Percentiles rank a stretch among this genome's conserved stretches.
These are phyloP conservation scores for Philereme vetulata DNA, from an alignment of 2,888 invertebrate species.

Conservation along the genomic window DNA sequence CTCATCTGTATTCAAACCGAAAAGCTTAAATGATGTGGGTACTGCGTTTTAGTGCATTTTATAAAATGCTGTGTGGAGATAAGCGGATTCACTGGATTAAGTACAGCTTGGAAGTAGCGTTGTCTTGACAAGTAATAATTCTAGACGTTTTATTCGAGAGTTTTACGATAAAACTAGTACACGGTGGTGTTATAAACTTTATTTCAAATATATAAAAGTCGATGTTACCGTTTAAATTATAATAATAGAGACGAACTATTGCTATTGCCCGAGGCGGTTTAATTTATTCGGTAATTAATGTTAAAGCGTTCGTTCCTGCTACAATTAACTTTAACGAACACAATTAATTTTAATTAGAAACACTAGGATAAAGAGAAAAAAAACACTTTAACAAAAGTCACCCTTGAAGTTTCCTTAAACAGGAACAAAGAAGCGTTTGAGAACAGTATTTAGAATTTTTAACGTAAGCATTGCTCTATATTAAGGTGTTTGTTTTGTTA, in stretches of 20 bases:
- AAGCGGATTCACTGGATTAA: slow-evolving; percentile 23
- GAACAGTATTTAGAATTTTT: slow-evolving; percentile 1
- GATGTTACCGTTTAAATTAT: slow-evolving; percentile 34
- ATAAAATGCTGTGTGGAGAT: slow-evolving; percentile 28
- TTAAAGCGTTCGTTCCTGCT: slow-evolving; percentile 55
- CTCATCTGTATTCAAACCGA: slow-evolving; percentile 56
- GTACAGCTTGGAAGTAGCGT: slow-evolving; percentile 1
- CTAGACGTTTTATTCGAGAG: neutral
- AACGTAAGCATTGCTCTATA: no score
- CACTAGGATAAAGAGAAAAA: slow-evolving; percentile 52
- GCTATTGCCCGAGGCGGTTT: slow-evolving; percentile 44
- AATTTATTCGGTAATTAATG: slow-evolving; percentile 62
- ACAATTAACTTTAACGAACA: slow-evolving; percentile 69
- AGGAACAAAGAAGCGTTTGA: neutral
- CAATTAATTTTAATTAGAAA: slow-evolving; percentile 75
- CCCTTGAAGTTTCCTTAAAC: slow-evolving; percentile 10
- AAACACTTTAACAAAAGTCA: slow-evolving; percentile 49
- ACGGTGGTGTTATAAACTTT: no score
- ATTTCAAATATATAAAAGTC: no score
- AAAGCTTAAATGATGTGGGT: slow-evolving; percentile 39
- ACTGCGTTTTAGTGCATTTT: slow-evolving; percentile 28
- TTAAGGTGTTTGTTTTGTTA: no score
- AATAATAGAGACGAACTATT: slow-evolving; percentile 47
- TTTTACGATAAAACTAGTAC: no score
- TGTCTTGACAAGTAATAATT: slow-evolving; percentile 13